Evolutionary conservation across 2,888 invertebrate species (phyloP).

Genomic region (Apamea monoglypha): DNA sequence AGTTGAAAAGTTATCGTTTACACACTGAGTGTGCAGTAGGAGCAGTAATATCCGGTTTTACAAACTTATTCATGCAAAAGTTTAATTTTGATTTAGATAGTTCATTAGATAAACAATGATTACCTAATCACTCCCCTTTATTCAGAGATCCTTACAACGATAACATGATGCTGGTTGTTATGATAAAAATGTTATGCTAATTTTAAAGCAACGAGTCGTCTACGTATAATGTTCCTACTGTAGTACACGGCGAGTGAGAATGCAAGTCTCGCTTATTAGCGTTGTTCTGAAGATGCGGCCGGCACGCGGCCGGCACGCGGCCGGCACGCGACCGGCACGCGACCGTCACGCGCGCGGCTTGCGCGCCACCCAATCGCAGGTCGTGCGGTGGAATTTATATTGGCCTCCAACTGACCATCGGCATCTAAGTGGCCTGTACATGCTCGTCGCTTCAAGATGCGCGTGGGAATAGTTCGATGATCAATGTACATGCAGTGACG

Average conservation of each 20-base stretch:
- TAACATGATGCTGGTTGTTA: constrained; percentile 10
- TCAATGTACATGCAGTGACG: background rate
- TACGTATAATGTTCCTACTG: constrained; percentile 16
- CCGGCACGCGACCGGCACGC: background rate
- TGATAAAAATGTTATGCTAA: constrained; percentile 39
- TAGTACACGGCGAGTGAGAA: constrained; percentile 8
- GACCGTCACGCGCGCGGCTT: background rate
- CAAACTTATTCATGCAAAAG: background rate
- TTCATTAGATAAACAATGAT: constrained; percentile 6
- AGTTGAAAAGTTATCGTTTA: background rate
- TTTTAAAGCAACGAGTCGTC: constrained; percentile 17
- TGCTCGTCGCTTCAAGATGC: background rate
- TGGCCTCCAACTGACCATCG: constrained; percentile 38
- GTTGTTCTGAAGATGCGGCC: background rate
- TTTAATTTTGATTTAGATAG: constrained; percentile 1
- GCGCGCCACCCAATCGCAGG: background rate
- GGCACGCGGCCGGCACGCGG: background rate
- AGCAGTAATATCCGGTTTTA: background rate
- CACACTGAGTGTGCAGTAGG: background rate
- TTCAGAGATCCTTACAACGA: background rate
- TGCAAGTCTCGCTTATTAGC: constrained; percentile 37
- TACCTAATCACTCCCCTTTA: background rate
- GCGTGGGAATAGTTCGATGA: background rate
- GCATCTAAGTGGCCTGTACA: constrained; percentile 19
- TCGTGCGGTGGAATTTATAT: constrained; percentile 44